These are phyloP conservation scores for Indicator indicator DNA, from an alignment of 2,113 vertebrate genomes.

Conservation along the genomic window DNA sequence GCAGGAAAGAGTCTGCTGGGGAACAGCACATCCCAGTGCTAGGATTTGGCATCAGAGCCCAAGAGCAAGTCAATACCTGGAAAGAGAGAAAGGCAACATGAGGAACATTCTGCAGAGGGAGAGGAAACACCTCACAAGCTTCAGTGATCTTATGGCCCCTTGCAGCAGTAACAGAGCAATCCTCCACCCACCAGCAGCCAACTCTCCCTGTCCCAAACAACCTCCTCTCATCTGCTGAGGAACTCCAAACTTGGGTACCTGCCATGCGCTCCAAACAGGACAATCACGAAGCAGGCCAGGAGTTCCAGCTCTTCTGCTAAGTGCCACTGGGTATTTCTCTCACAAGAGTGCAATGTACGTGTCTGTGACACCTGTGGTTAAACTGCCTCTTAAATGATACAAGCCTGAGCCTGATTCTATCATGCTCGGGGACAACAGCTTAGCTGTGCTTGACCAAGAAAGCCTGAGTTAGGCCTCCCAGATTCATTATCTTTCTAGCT, in stretches of 20 bases:
- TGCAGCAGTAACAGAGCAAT: background rate
- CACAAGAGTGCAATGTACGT: background rate
- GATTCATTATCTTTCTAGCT: background rate
- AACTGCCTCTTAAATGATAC: background rate
- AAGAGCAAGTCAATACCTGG: slow-evolving; percentile 50
- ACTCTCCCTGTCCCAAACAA: background rate
- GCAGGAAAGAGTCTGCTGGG: background rate
- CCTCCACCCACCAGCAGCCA: background rate
- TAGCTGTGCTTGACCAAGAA: background rate
- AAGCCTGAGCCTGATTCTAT: background rate
- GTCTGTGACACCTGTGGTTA: background rate
- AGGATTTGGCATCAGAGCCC: slow-evolving; percentile 3
- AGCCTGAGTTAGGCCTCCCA: background rate
- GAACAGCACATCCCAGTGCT: background rate
- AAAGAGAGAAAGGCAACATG: slow-evolving; percentile 15
- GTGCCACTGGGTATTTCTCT: background rate
- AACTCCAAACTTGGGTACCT: background rate
- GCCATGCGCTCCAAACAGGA: background rate
- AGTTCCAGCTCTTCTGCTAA: background rate
- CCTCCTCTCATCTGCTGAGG: background rate
- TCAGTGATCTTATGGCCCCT: background rate
- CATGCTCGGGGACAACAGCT: background rate
- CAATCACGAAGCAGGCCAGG: too few relatives aligned
- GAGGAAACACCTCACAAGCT: background rate
- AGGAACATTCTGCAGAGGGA: background rate